Evolutionary conservation across 2,888 invertebrate species (phyloP).

Genomic region (Drosophila putrida): DNA sequence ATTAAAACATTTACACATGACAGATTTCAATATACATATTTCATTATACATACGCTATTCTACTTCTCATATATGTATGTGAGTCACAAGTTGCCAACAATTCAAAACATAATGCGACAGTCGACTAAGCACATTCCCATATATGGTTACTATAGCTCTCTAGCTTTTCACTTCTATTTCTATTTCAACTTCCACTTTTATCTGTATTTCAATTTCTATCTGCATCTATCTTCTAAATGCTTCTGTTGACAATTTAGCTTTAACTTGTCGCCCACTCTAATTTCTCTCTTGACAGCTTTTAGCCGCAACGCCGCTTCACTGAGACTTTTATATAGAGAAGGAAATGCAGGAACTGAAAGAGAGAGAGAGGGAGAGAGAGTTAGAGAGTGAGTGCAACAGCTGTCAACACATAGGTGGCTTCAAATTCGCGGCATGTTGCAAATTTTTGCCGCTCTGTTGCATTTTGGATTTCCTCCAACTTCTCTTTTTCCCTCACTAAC

Average conservation of each 20-base stretch:
- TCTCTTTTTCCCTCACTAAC: neutral
- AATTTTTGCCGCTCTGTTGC: constrained; percentile 41
- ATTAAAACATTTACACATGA: constrained; percentile 36
- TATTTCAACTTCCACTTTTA: constrained; percentile 3
- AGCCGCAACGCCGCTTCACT: constrained; percentile 32
- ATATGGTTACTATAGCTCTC: neutral
- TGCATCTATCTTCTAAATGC: constrained; percentile 46
- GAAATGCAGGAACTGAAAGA: neutral
- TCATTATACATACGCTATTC: constrained; percentile 3
- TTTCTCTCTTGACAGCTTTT: constrained; percentile 53
- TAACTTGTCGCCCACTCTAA: constrained; percentile 50
- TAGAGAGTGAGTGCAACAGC: neutral
- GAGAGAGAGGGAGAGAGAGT: neutral
- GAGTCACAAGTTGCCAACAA: constrained; percentile 24
- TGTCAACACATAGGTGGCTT: constrained; percentile 41
- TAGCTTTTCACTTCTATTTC: neutral
- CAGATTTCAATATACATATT: constrained; percentile 17
- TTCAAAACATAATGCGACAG: constrained; percentile 30
- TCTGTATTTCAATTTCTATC: constrained; percentile 20
- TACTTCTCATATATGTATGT: constrained; percentile 13
- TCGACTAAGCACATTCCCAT: constrained; percentile 12
- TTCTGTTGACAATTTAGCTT: constrained; percentile 63
- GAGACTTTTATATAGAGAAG: constrained; percentile 1
- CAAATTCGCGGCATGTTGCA: constrained; percentile 58
- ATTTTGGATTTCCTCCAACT: constrained; percentile 1